These are phyloP conservation scores for Hybos culiciformis DNA, from an alignment of 2,888 invertebrate genomes.

Conservation along the genomic window DNA sequence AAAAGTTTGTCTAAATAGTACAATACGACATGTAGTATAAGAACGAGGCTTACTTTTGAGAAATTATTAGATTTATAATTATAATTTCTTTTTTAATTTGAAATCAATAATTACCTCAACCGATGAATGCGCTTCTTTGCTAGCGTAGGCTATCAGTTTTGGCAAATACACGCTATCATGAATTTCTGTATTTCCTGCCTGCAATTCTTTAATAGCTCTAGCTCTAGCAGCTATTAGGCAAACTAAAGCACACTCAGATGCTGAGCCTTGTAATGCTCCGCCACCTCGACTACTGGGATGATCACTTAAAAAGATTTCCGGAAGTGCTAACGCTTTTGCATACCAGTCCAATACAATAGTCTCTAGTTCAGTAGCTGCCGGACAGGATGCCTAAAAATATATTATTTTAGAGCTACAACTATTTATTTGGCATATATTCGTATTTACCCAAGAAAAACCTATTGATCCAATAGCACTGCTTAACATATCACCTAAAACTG, in stretches of 20 bases:
- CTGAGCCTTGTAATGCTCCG: conserved; percentile 71
- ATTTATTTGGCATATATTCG: not conserved
- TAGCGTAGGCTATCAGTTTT: conserved; percentile 61
- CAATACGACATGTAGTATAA: too few species aligned
- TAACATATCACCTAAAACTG: conserved; percentile 81
- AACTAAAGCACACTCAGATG: conserved; percentile 70
- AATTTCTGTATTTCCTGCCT: conserved; percentile 37
- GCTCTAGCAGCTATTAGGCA: conserved; percentile 62
- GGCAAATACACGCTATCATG: conserved; percentile 60
- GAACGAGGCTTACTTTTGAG: too few species aligned
- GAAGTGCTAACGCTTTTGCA: conserved; percentile 60
- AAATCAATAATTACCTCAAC: too few species aligned
- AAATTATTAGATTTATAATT: too few species aligned
- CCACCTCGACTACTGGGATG: conserved; percentile 45
- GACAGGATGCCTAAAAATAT: conserved; percentile 57
- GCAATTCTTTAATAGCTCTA: conserved; percentile 53
- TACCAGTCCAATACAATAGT: conserved; percentile 74
- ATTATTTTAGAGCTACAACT: not conserved
- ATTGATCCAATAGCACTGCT: conserved; percentile 78
- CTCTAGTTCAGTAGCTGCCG: conserved; percentile 75
- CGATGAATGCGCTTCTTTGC: conserved; percentile 59
- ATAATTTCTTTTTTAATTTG: too few species aligned
- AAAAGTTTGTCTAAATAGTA: too few species aligned
- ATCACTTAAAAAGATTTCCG: conserved; percentile 46
- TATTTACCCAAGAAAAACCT: conserved; percentile 81